A percentile compares a stretch with the other conserved stretches of the same genome.
phyloP scores from a whole-genome alignment of 1,140 invertebrate genomes.

The Trypoxylus dichotomus region DNA sequence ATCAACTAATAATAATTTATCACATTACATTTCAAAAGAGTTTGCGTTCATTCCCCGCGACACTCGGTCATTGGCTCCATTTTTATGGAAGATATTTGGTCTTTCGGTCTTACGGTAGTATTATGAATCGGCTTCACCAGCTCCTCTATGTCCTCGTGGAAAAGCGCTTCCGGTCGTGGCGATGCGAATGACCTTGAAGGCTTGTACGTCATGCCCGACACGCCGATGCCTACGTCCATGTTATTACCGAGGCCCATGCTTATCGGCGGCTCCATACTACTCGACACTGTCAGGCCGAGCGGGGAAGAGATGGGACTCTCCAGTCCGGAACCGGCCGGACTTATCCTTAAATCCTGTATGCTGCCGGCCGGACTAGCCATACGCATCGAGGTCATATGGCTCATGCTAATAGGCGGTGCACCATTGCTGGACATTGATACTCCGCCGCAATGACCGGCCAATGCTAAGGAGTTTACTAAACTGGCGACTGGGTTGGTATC shows the following conservation, averaged over 20 bases:
- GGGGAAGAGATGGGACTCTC: slow-evolving; percentile 60
- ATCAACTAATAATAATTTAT: slow-evolving; percentile 51
- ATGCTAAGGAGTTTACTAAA: slow-evolving; percentile 51
- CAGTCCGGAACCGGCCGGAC: slow-evolving; percentile 50
- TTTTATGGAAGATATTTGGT: slow-evolving; percentile 54
- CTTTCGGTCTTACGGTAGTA: slow-evolving; percentile 43
- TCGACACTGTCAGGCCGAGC: slow-evolving; percentile 51
- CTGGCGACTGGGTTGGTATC: slow-evolving; percentile 56
- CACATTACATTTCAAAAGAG: slow-evolving; percentile 49
- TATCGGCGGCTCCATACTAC: slow-evolving; percentile 49
- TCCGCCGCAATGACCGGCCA: slow-evolving; percentile 51
- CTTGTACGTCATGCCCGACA: slow-evolving; percentile 70
- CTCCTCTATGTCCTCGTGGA: slow-evolving; percentile 64
- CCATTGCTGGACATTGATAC: slow-evolving; percentile 51
- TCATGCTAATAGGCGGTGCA: slow-evolving; percentile 49
- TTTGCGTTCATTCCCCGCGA: slow-evolving; percentile 52
- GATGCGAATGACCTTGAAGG: slow-evolving; percentile 60
- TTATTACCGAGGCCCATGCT: slow-evolving; percentile 55
- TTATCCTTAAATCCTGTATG: slow-evolving; percentile 52
- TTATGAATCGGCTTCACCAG: slow-evolving; percentile 59
- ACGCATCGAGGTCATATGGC: slow-evolving; percentile 47
- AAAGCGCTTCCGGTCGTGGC: slow-evolving; percentile 63
- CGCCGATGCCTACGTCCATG: slow-evolving; percentile 58
- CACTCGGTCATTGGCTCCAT: slow-evolving; percentile 59
- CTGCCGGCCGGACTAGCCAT: slow-evolving; percentile 51